These are phyloP conservation scores for Festucalex cinctus DNA, from an alignment of 2,113 vertebrate species.

Conservation along the genomic window DNA sequence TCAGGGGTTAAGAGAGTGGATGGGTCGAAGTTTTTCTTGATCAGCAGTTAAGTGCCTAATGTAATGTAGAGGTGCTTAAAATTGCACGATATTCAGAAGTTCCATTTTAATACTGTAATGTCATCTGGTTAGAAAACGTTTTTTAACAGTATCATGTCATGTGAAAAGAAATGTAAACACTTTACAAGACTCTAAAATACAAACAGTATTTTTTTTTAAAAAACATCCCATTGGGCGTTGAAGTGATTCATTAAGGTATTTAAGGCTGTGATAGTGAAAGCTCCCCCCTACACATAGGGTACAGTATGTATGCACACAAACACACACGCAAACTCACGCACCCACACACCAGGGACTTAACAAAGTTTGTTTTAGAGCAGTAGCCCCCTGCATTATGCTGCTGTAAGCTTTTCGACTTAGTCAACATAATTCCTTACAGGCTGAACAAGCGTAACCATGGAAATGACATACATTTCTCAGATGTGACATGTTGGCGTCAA, in stretches of 20 bases:
- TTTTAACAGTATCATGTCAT: not conserved
- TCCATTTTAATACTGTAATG: not conserved
- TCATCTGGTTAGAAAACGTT: not conserved
- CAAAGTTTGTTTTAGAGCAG: conserved; percentile 48
- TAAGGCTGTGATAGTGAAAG: not conserved
- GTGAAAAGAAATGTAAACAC: conserved; percentile 1
- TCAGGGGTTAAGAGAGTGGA: no score
- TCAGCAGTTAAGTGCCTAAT: no score
- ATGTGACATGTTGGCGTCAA: conserved; percentile 32
- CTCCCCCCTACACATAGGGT: not conserved
- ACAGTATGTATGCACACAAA: not conserved
- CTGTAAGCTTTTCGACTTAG: conserved; percentile 57
- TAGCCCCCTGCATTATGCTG: conserved; percentile 30
- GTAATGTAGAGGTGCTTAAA: no score
- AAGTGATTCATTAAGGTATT: conserved; percentile 17
- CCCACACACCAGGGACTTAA: conserved; percentile 15
- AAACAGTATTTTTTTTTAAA: not conserved
- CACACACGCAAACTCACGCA: not conserved
- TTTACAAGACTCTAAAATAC: not conserved
- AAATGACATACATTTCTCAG: conserved; percentile 60
- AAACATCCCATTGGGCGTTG: not conserved
- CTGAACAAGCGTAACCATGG: conserved; percentile 52
- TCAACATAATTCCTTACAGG: conserved; percentile 52
- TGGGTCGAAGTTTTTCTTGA: no score
- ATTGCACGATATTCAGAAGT: no score